Base-by-base conservation (phyloP, 2,888 invertebrate genomes). In the Pemphredon lugubris region DNA sequence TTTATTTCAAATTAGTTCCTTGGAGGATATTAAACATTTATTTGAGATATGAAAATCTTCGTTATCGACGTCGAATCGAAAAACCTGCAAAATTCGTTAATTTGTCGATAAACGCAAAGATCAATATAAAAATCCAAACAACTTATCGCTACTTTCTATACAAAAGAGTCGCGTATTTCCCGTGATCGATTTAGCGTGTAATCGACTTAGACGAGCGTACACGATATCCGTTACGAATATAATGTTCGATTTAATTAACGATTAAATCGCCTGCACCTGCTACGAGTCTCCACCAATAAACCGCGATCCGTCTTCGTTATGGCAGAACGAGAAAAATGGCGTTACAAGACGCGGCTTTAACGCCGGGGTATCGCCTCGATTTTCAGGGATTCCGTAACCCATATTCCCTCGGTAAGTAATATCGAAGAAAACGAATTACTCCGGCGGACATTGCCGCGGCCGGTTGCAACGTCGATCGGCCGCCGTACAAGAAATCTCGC, bases 331-430 rank as follows among this genome's bases (percentile, higher is more conserved):
- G 21, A 73, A 74, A 71, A 71, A 74, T 44, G 6, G 4, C 21
- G 60, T 7, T 68, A 73, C 74, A 71, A 66, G 70, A n/a, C 42
- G 47, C 55, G 39, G 51, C 59, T 68, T 67, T 72, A 61, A 73
- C 47, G 60, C 47, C 37, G 54, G 37, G 45, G n/a, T n/a, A n/a
- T 53, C 73, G 63, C 59, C n/a, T 55, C 47, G 39, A 59, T 74
- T 74, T 73, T 73, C 73, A 42, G 44, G 51, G 59, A 51, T 48
- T 40, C 58, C 37, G 50, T 44, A 48, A 58, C 73, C 73, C 34
- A 69, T 74, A 73, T 74, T 64, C 67, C 51, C 5, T 23, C 39
- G 21, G n/a, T n/a, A n/a, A n/a, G n/a, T n/a, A 20, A 51, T 42
- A 20, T 37, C 45, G 45, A 45, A 58, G 16, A 55, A n/a, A 60